A percentile compares a stretch with the other conserved stretches of the same genome.
Evolutionary conservation across 2,888 invertebrate species (phyloP).

Genomic region (Steinernema scapterisci): DNA sequence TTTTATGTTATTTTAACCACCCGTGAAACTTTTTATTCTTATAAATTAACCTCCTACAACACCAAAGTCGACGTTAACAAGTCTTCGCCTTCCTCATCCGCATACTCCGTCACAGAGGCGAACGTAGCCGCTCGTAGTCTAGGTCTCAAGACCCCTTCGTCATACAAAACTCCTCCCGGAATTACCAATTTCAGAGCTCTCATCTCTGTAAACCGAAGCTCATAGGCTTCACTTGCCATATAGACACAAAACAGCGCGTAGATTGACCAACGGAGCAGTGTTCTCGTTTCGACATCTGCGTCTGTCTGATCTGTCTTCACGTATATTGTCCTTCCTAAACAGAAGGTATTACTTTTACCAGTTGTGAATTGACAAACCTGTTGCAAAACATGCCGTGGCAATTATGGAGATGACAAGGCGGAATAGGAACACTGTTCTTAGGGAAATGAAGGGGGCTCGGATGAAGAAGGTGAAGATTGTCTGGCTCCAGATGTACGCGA

Average conservation of each 20-base stretch:
- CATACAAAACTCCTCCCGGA: constrained; percentile 1
- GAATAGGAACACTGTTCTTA: not conserved
- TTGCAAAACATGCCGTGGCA: constrained; percentile 13
- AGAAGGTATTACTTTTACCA: not conserved
- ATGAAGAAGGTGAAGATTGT: constrained; percentile 20
- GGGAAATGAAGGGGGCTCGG: constrained; percentile 2
- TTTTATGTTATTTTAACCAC: too few relatives aligned
- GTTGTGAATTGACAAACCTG: not conserved
- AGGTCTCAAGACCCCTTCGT: not conserved
- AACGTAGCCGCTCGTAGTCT: constrained; percentile 3
- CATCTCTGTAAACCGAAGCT: constrained; percentile 5
- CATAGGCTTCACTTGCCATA: constrained; percentile 18
- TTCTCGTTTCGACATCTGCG: not conserved
- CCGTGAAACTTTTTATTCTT: not conserved
- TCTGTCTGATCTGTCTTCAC: constrained; percentile 11
- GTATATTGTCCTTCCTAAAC: not conserved
- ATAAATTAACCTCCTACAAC: not conserved
- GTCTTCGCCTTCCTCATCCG: constrained; percentile 6
- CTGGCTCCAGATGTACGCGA: constrained; percentile 21
- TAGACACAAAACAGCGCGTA: constrained; percentile 11
- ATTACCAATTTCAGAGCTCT: not conserved
- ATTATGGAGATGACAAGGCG: not conserved
- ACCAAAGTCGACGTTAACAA: not conserved
- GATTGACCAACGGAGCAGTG: not conserved
- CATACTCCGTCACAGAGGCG: constrained; percentile 3